These are phyloP conservation scores for Lepidochrysops patricia DNA, from an alignment of 2,888 invertebrate species.

Conservation along the genomic window DNA sequence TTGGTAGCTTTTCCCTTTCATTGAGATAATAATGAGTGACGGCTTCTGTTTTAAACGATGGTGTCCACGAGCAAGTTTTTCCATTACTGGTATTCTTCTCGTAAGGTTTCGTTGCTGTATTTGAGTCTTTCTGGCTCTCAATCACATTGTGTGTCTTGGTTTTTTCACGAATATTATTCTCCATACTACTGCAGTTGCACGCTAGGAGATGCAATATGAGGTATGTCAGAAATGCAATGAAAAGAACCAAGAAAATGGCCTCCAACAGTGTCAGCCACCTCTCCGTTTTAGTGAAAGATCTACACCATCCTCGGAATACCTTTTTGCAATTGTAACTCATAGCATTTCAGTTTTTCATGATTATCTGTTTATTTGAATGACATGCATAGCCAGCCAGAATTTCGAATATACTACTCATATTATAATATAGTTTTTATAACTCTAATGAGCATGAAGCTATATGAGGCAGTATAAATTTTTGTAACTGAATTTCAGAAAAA, in stretches of 20 bases:
- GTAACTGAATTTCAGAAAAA: no score
- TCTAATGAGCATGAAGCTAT: no score
- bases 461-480: no score
- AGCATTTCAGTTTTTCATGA: slow-evolving; percentile 26
- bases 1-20: slow-evolving; percentile 20
- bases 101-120: neutral
- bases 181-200: slow-evolving; percentile 29
- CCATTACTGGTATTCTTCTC: slow-evolving; percentile 20
- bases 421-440: no score
- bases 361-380: neutral
- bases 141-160: no score
- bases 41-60: slow-evolving; percentile 40
- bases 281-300: slow-evolving; percentile 52
- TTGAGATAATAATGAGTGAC: slow-evolving; percentile 32
- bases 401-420: no score
- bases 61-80: slow-evolving; percentile 48
- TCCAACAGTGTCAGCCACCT: slow-evolving; percentile 37
- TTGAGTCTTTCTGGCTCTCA: no score
- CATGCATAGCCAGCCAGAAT: neutral
- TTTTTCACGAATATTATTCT: neutral
- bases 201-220: slow-evolving; percentile 44
- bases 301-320: slow-evolving; percentile 51
- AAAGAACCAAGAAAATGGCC: slow-evolving; percentile 36
- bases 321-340: slow-evolving; percentile 50
- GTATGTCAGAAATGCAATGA: slow-evolving; percentile 42